These are phyloP conservation scores for Gymnoscelis rufifasciata DNA, from an alignment of 2,888 invertebrate species.

Conservation along the genomic window DNA sequence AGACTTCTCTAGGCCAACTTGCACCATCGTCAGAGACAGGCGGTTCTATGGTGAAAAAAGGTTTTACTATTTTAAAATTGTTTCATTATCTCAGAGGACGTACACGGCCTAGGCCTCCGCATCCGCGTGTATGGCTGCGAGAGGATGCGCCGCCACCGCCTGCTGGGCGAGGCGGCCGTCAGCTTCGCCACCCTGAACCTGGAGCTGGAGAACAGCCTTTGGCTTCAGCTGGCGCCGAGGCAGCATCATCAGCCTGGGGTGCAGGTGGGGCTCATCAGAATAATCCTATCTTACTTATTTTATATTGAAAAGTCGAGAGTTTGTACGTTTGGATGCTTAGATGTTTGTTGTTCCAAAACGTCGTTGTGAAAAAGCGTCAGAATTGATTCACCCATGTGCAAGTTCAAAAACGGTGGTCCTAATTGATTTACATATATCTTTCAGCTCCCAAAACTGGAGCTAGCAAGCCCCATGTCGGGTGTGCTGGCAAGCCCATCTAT, in stretches of 20 bases:
- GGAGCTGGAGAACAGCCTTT: constrained; percentile 93
- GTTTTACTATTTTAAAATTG: no score
- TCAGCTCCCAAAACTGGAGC: constrained; percentile 62
- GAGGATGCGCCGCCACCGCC: constrained; percentile 92
- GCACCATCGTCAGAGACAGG: no score
- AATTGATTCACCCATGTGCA: no score
- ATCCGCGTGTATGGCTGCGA: constrained; percentile 95
- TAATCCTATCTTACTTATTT: no score
- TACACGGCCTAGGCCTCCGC: constrained; percentile 93
- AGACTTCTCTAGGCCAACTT: no score
- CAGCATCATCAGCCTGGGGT: constrained; percentile 58
- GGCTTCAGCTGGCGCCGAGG: constrained; percentile 90
- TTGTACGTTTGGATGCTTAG: no score
- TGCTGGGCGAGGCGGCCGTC: constrained; percentile 94
- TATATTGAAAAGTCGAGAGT: no score
- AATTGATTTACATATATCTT: background rate
- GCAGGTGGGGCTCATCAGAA: constrained; percentile 34
- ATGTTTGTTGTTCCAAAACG: no score
- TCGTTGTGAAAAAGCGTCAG: no score
- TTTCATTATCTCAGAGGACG: no score
- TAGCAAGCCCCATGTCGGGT: constrained; percentile 54
- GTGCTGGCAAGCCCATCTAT: constrained; percentile 62
- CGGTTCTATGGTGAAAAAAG: no score
- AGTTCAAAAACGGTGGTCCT: no score
- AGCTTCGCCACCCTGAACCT: constrained; percentile 94